phyloP scores from a whole-genome alignment of 2,888 invertebrate species.

The Aethes cnicana region DNA sequence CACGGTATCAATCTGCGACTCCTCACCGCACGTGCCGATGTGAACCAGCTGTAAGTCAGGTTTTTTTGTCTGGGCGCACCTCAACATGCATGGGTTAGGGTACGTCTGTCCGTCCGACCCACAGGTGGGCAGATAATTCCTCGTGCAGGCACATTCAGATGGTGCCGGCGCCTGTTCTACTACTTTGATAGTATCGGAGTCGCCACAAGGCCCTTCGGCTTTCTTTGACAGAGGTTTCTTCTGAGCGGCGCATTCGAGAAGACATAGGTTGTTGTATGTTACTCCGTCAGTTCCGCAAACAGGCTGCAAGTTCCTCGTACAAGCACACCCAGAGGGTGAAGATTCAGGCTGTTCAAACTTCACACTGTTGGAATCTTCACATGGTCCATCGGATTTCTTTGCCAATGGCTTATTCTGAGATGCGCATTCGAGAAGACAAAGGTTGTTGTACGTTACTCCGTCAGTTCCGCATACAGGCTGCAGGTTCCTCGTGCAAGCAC shows the following conservation, averaged over 20 bases:
- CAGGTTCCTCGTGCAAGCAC: constrained; percentile 32
- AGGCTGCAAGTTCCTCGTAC: constrained; percentile 34
- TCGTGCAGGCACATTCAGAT: constrained; percentile 29
- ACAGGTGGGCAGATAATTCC: constrained; percentile 79
- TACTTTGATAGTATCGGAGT: not conserved
- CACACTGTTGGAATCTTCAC: constrained; percentile 12
- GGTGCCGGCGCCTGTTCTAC: constrained; percentile 3
- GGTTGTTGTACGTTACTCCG: constrained; percentile 43
- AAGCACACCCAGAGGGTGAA: constrained; percentile 32
- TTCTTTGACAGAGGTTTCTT: constrained; percentile 33
- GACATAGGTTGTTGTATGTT: constrained; percentile 47
- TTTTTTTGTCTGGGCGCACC: constrained; percentile 28
- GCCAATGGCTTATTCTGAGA: constrained; percentile 34
- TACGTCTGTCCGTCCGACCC: constrained; percentile 87
- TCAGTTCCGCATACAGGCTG: constrained; percentile 44
- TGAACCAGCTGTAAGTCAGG: constrained; percentile 35
- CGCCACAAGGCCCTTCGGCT: constrained; percentile 35
- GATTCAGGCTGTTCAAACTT: constrained; percentile 30
- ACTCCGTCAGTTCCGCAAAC: constrained; percentile 42
- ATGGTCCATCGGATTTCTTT: constrained; percentile 24
- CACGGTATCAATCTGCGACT: too few species aligned
- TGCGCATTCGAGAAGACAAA: constrained; percentile 43
- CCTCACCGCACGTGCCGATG: constrained; percentile 35
- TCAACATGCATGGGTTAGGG: constrained; percentile 65
- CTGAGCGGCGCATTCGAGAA: constrained; percentile 42